Evolutionary conservation across 2,888 invertebrate species (phyloP).

Genomic region (Yponomeuta evonymella): DNA sequence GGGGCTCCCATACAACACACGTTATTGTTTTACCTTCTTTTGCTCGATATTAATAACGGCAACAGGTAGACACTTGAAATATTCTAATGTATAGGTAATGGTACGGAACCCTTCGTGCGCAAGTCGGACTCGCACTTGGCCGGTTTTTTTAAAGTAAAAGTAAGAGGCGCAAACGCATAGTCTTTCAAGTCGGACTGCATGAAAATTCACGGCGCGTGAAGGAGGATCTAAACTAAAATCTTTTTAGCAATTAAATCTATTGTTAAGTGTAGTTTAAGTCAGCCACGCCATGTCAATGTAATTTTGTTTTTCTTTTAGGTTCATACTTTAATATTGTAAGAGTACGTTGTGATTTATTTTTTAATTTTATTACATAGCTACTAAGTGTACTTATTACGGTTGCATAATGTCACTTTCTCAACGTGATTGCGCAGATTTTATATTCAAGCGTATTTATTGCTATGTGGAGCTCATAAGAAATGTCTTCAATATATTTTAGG

Average conservation of each 20-base stretch:
- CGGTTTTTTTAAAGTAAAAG: conserved; percentile 19
- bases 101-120: no score
- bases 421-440: background rate
- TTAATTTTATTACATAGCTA: background rate
- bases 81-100: no score
- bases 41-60: no score
- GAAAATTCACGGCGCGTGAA: conserved; percentile 33
- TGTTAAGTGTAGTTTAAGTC: conserved; percentile 59
- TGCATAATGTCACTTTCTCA: conserved; percentile 12
- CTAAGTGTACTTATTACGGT: background rate
- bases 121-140: no score
- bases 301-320: conserved; percentile 37
- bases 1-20: no score
- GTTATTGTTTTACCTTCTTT: no score
- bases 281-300: conserved; percentile 67
- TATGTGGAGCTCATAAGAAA: background rate
- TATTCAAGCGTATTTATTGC: conserved; percentile 6
- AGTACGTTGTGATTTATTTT: conserved; percentile 42
- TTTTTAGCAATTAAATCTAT: conserved; percentile 36
- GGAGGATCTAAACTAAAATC: conserved; percentile 36
- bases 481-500: background rate
- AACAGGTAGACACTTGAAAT: no score
- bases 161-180: conserved; percentile 20
- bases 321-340: conserved; percentile 30
- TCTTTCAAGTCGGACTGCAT: background rate